phyloP scores from a whole-genome alignment of 2,888 invertebrate species.

The Pseudoips prasinana region DNA sequence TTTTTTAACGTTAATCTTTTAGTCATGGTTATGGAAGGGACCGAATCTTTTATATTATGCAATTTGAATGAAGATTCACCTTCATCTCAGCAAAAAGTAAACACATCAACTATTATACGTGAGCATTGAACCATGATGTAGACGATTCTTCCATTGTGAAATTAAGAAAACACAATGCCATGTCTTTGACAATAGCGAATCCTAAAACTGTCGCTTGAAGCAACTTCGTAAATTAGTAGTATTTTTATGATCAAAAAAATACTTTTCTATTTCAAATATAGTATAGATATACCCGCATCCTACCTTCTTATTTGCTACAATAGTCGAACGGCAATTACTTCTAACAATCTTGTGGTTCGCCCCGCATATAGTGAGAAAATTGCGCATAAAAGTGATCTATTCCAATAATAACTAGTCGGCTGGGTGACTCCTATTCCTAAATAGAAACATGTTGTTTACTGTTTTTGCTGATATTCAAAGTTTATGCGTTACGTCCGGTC shows the following conservation, averaged over 20 bases:
- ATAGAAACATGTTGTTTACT: constrained; percentile 54
- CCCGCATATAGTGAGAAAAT: constrained; percentile 71
- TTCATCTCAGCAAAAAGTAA: constrained; percentile 72
- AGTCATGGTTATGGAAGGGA: constrained; percentile 69
- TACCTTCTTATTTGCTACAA: constrained; percentile 54
- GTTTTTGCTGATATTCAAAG: constrained; percentile 41
- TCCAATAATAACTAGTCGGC: constrained; percentile 60
- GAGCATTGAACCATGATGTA: constrained; percentile 72
- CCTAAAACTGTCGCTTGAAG: constrained; percentile 62
- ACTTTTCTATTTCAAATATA: constrained; percentile 42
- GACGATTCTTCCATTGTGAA: constrained; percentile 72
- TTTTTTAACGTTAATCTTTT: constrained; percentile 49
- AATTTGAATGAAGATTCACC: constrained; percentile 66
- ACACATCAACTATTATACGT: constrained; percentile 66
- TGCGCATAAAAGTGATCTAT: constrained; percentile 67
- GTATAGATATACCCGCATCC: constrained; percentile 65
- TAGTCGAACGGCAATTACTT: constrained; percentile 66
- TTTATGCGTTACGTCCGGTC: constrained; percentile 57
- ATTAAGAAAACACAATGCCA: constrained; percentile 65
- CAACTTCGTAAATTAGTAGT: constrained; percentile 47
- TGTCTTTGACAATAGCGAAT: constrained; percentile 63
- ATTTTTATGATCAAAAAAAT: constrained; percentile 42
- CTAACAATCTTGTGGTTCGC: constrained; percentile 73
- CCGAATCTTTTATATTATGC: constrained; percentile 72
- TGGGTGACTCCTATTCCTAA: constrained; percentile 47